A percentile compares a stretch with the other conserved stretches of the same genome.
These are phyloP conservation scores for Drosophila nannoptera DNA, from an alignment of 1,140 invertebrate genomes.

Conservation along the genomic window DNA sequence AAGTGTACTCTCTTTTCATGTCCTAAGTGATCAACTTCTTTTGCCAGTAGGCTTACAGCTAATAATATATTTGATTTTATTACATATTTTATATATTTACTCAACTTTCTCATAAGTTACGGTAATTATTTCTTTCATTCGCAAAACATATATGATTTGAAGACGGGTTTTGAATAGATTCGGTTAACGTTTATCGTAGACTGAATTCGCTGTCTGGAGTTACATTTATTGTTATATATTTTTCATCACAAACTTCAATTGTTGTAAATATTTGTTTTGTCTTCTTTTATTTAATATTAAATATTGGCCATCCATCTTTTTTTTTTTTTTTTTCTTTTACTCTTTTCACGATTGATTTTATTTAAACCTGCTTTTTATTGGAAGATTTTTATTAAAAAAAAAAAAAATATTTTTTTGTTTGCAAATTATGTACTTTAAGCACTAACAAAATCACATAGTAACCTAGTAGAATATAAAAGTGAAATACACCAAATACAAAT, in stretches of 20 bases:
- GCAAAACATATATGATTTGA: slow-evolving; percentile 45
- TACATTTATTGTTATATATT: slow-evolving; percentile 71
- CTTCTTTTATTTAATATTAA: slow-evolving; percentile 44
- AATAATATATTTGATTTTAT: slow-evolving; percentile 55
- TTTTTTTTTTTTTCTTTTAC: slow-evolving; percentile 46
- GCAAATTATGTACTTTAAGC: slow-evolving; percentile 71
- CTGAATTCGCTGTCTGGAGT: slow-evolving; percentile 74
- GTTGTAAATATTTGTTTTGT: slow-evolving; percentile 46
- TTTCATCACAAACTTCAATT: slow-evolving; percentile 48
- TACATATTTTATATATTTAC: slow-evolving; percentile 39
- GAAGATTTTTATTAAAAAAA: slow-evolving; percentile 48
- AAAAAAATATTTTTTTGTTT: slow-evolving; percentile 31
- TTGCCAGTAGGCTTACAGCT: slow-evolving; percentile 53
- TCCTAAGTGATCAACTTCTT: slow-evolving; percentile 46
- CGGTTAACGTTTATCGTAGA: slow-evolving; percentile 54
- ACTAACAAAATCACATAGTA: slow-evolving; percentile 73
- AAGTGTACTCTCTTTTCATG: slow-evolving; percentile 44
- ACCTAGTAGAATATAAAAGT: slow-evolving; percentile 66
- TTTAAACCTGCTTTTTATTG: slow-evolving; percentile 45
- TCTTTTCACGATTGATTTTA: slow-evolving; percentile 30
- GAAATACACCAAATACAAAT: slow-evolving; percentile 29
- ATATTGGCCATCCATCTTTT: slow-evolving; percentile 34
- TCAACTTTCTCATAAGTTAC: slow-evolving; percentile 56
- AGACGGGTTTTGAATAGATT: slow-evolving; percentile 57
- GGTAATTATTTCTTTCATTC: slow-evolving; percentile 37